These are phyloP conservation scores for Hyles euphorbiae DNA, from an alignment of 1,140 invertebrate genomes.

Conservation along the genomic window DNA sequence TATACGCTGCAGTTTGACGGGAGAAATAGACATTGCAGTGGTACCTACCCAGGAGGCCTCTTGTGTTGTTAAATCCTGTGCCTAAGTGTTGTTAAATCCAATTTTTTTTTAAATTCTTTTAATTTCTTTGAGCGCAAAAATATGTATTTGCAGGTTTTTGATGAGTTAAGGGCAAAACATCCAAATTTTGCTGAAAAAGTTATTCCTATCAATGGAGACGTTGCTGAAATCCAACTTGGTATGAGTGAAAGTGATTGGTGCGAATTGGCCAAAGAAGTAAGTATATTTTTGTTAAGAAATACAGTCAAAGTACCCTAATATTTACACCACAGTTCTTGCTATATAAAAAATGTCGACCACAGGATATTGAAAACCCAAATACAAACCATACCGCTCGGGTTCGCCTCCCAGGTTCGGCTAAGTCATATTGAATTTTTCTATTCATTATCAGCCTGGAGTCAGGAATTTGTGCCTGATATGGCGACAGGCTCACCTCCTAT, in stretches of 20 bases:
- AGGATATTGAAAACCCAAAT: not conserved
- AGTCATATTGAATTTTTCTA: not conserved
- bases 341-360: not conserved
- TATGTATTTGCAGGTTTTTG: conserved; percentile 18
- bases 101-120: too few relatives aligned
- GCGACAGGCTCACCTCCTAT: too few relatives aligned
- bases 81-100: too few relatives aligned
- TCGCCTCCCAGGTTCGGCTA: not conserved
- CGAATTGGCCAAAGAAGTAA: conserved; percentile 17
- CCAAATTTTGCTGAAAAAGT: conserved; percentile 19
- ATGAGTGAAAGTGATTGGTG: conserved; percentile 17
- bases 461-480: too few relatives aligned
- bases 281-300: not conserved
- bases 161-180: conserved; percentile 10
- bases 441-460: not conserved
- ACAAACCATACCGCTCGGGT: not conserved
- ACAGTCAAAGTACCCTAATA: not conserved
- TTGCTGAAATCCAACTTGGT: conserved; percentile 18
- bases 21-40: too few relatives aligned
- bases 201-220: conserved; percentile 20
- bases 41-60: too few relatives aligned
- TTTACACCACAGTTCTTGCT: not conserved
- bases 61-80: too few relatives aligned
- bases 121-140: too few relatives aligned
- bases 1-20: too few relatives aligned